Evolutionary conservation across 2,113 vertebrate species (phyloP).

Genomic region (Chloropsis hardwickii): DNA sequence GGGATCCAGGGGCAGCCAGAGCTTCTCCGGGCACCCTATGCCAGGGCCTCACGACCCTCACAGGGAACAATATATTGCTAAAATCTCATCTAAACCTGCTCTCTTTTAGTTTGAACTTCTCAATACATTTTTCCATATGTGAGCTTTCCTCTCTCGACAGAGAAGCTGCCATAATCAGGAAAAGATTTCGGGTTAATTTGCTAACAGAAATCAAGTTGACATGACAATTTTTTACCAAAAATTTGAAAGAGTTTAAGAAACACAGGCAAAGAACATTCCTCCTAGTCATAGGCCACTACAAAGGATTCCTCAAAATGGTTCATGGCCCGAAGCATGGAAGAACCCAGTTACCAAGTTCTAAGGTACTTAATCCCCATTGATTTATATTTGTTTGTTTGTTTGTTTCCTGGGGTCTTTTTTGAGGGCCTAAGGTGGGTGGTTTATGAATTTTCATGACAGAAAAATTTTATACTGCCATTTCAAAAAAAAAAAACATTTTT

Average conservation of each 20-base stretch:
- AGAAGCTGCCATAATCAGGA: background rate
- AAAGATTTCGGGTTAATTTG: background rate
- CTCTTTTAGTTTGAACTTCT: background rate
- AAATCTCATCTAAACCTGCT: background rate
- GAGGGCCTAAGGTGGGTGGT: background rate
- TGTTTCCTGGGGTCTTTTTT: background rate
- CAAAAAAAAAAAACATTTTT: background rate
- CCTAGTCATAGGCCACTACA: background rate
- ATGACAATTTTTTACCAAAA: background rate
- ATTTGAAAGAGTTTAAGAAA: background rate
- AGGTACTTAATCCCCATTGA: background rate
- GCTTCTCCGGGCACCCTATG: background rate
- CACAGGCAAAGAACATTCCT: background rate
- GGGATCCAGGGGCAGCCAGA: background rate
- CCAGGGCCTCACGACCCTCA: fast-evolving
- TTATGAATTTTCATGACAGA: background rate
- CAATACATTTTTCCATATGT: background rate
- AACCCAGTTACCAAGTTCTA: background rate
- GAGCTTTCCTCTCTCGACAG: background rate
- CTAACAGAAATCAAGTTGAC: background rate
- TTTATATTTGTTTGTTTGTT: background rate
- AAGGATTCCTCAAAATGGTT: background rate
- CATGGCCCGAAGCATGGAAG: background rate
- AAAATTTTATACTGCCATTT: background rate
- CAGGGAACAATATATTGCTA: fast-evolving